These are phyloP conservation scores for Nomada ruficornis DNA, from an alignment of 2,888 invertebrate genomes.

Conservation along the genomic window DNA sequence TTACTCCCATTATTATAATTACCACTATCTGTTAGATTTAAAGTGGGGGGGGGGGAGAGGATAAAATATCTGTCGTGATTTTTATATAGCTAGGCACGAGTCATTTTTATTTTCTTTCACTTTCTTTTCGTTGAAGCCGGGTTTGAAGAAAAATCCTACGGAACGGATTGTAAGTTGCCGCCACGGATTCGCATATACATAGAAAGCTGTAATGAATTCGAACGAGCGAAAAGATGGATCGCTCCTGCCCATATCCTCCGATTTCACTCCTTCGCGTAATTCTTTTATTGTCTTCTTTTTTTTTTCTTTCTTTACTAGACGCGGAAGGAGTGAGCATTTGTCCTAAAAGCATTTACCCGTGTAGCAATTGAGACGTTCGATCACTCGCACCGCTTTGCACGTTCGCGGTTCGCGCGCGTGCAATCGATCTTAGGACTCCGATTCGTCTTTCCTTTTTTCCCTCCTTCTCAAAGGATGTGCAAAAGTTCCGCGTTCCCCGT, in stretches of 20 bases:
- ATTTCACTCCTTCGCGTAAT: background rate
- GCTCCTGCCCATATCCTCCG: background rate
- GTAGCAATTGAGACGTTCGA: background rate
- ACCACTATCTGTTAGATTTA: slow-evolving; percentile 9
- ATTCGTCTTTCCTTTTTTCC: background rate
- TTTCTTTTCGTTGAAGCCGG: background rate
- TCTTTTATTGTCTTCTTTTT: background rate
- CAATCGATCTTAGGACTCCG: background rate
- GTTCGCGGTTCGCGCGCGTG: background rate
- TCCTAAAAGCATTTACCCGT: slow-evolving; percentile 23
- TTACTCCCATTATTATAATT: background rate
- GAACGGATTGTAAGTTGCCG: too few species aligned
- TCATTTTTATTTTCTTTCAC: slow-evolving; percentile 19
- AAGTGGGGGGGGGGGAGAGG: background rate
- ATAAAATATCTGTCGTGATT: slow-evolving; percentile 21
- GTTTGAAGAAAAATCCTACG: background rate
- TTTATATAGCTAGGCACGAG: slow-evolving; percentile 27
- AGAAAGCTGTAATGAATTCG: background rate
- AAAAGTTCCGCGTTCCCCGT: background rate
- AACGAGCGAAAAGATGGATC: background rate
- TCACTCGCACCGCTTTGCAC: background rate
- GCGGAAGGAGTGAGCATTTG: background rate
- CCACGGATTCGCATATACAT: background rate
- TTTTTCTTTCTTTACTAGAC: background rate
- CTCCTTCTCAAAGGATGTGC: background rate